Evolutionary conservation across 2,888 invertebrate genomes (phyloP), one percentile per base, ranked within the genome.

Genomic region (Eupithecia vulgata): DNA sequence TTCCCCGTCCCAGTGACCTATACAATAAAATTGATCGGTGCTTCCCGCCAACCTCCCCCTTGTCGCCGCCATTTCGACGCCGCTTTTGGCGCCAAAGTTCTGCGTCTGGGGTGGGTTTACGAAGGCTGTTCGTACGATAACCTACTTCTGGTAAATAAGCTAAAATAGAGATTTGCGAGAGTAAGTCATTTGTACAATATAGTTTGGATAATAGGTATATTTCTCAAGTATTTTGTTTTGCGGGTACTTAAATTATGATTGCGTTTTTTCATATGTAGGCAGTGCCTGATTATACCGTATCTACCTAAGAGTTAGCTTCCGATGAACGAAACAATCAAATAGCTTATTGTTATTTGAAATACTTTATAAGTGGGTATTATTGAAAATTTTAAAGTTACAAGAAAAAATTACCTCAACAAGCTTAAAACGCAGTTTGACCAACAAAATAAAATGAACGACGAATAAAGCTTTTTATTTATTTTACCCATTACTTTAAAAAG

Each of bases 1-100:
- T 74, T 67, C 68, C 67, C 45, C 74, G 79, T 75, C 80, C 80
- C 69, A 69, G 80, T 81, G 74, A 68, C 77, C 79, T 76, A 70
- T 62, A 65, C 68, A 76, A 78, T 81, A 81, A 80, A 79, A 79
- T 86, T 82, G 85, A 87, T 86, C 83, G 80, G 74, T 66, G 78
- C 73, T 81, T 83, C 85, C 84, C 84, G 85, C 82, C 85, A 82
- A 76, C 59, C 73, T 65, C 81, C 80, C 82, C 76, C 57, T 4
- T 72, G 75, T 67, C 68, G 84, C 82, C 93, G 93, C 90, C 93
- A 87, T 82, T 76, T 64, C 72, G 75, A 66, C 69, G 85, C 82
- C 93, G 92, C 79, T 85, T 88, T 90, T 89, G 92, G 92, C 92
- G 93, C 93, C 93, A 90, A 88, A 81, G 79, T 82, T 90, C 89